A percentile compares a stretch with the other conserved stretches of the same genome.
Conservation (phyloP, 2,888 invertebrate species). For the Acrobasis suavella region DNA sequence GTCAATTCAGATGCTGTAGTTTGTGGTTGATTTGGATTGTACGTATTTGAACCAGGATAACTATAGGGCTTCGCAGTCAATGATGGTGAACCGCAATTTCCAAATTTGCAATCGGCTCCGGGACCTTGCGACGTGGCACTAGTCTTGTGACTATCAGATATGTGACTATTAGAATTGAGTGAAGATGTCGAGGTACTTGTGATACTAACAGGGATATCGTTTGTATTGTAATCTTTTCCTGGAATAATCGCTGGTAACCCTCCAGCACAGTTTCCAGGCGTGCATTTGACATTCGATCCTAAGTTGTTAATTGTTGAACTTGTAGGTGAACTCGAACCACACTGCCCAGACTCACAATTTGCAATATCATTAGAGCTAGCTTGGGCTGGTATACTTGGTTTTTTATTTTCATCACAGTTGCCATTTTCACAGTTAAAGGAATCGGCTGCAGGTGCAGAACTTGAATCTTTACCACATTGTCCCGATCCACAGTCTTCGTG, state of each 20-base stretch:
- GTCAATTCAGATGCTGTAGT: conserved; percentile 29
- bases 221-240: conserved; percentile 6
- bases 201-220: conserved; percentile 38
- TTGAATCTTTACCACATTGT: conserved; percentile 20
- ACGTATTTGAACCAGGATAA: conserved; percentile 24
- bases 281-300: conserved; percentile 21
- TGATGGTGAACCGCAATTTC: conserved; percentile 32
- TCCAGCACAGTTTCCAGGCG: conserved; percentile 25
- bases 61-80: not conserved
- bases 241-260: not conserved
- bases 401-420: not conserved
- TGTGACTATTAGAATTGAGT: conserved; percentile 22
- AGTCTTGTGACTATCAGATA: conserved; percentile 14
- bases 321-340: conserved; percentile 13
- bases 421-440: conserved; percentile 8
- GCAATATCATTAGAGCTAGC: conserved; percentile 2
- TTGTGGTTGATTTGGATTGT: conserved; percentile 29
- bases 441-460: not conserved
- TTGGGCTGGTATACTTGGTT: not conserved
- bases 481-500: conserved; percentile 26
- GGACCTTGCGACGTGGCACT: not conserved
- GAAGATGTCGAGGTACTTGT: conserved; percentile 29
- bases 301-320: not conserved
- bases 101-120: conserved; percentile 29
- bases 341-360: conserved; percentile 28